Evolutionary conservation across 2,888 invertebrate genomes (phyloP).

Genomic region (Tachystola acroxantha): DNA sequence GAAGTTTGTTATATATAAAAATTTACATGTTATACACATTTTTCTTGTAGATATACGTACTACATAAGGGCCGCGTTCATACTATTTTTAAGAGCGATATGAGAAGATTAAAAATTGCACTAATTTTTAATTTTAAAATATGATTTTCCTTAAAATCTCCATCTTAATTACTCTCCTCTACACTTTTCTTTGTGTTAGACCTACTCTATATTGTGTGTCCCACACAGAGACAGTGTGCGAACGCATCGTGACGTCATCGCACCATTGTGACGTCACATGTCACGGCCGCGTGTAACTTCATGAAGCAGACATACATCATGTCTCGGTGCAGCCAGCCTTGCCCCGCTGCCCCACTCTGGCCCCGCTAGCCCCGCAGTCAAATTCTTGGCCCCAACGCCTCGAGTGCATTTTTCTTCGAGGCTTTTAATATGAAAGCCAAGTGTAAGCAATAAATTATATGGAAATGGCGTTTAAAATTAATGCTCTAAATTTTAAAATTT

Average conservation of each 20-base stretch:
- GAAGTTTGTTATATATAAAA: too few species aligned
- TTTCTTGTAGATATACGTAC: too few species aligned
- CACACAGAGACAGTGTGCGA: too few species aligned
- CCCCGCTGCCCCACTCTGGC: slow-evolving; percentile 18
- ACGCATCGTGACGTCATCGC: not conserved
- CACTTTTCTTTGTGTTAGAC: too few species aligned
- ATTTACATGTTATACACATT: too few species aligned
- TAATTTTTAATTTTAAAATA: too few species aligned
- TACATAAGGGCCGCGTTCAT: too few species aligned
- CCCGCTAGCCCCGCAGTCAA: slow-evolving; percentile 25
- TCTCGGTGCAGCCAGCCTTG: slow-evolving; percentile 7
- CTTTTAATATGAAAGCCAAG: slow-evolving; percentile 11
- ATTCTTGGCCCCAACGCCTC: slow-evolving; percentile 30
- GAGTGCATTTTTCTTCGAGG: slow-evolving; percentile 6
- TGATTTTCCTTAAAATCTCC: too few species aligned
- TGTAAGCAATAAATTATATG: slow-evolving; percentile 7
- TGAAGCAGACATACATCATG: slow-evolving; percentile 49
- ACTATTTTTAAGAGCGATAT: too few species aligned
- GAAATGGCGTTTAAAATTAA: slow-evolving; percentile 9
- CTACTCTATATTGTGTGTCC: too few species aligned
- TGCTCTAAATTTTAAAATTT: slow-evolving; percentile 2
- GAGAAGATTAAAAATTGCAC: too few species aligned
- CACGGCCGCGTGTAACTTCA: slow-evolving; percentile 47
- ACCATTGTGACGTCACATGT: slow-evolving; percentile 47
- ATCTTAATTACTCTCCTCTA: too few species aligned